phyloP scores from a whole-genome alignment of 2,797 vertebrate genomes.

The Dryobates pubescens region DNA sequence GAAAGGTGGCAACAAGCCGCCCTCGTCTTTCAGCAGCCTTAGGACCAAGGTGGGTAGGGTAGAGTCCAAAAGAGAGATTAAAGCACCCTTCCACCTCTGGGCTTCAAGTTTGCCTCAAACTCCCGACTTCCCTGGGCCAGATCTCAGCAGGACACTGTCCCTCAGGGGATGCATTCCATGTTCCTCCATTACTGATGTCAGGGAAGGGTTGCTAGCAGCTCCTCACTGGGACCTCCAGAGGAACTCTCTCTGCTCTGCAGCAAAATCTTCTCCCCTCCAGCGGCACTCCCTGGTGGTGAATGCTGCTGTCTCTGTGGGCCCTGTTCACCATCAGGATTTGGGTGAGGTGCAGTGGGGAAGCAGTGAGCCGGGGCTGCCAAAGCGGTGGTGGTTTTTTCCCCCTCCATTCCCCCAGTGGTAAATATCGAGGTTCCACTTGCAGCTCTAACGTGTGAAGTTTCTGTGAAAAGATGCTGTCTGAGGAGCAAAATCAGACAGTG shows the following conservation, averaged over 20 bases:
- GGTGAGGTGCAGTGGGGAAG: neutral
- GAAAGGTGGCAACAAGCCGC: neutral
- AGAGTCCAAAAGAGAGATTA: neutral
- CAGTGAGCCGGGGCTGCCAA: neutral
- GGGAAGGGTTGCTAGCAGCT: neutral
- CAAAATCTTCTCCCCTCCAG: neutral
- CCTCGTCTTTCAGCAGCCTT: neutral
- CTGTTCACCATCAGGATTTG: neutral
- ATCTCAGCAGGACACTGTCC: neutral
- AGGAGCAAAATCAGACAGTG: slow-evolving; percentile 46
- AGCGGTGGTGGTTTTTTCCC: neutral
- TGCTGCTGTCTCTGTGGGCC: neutral
- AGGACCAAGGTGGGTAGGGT: no score
- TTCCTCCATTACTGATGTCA: fast-evolving
- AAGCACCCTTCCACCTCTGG: neutral
- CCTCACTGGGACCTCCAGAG: neutral
- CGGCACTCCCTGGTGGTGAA: fast-evolving
- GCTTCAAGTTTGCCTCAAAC: neutral
- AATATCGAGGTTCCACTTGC: neutral
- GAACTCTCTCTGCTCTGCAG: neutral
- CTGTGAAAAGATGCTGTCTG: slow-evolving; percentile 60
- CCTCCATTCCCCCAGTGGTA: neutral
- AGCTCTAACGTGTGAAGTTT: slow-evolving; percentile 31
- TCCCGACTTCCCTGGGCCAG: neutral
- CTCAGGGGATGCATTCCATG: neutral